Evolutionary conservation across 2,888 invertebrate species (phyloP).

Genomic region (Ashinkailepas kermadecensis): DNA sequence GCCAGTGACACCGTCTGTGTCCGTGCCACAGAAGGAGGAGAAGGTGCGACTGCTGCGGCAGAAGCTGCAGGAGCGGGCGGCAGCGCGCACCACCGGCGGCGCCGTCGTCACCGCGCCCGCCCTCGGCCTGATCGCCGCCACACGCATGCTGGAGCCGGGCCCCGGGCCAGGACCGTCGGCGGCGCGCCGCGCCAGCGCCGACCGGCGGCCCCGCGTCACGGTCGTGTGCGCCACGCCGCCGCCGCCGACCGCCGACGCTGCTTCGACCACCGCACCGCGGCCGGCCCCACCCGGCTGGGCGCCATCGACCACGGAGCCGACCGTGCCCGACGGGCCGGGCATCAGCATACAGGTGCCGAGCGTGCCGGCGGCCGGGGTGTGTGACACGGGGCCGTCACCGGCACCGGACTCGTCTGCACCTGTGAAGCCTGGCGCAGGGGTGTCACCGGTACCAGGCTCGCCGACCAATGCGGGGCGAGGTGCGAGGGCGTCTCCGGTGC

Average conservation of each 20-base stretch:
- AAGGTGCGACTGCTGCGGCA: slow-evolving; percentile 73
- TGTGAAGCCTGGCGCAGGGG: neutral
- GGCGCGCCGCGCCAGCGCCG: slow-evolving; percentile 27
- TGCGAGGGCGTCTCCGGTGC: neutral
- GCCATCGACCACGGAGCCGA: no score
- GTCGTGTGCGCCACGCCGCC: slow-evolving; percentile 24
- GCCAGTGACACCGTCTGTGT: no score
- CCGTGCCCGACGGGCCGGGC: neutral
- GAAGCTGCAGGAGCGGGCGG: slow-evolving; percentile 69
- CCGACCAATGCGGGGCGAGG: neutral
- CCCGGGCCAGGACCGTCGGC: slow-evolving; percentile 25
- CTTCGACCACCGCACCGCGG: neutral
- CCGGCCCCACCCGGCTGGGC: neutral
- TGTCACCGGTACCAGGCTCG: neutral
- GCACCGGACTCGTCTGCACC: neutral
- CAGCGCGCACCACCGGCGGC: slow-evolving; percentile 38
- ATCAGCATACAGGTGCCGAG: neutral
- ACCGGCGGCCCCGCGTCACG: slow-evolving; percentile 29
- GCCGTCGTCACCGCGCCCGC: slow-evolving; percentile 25
- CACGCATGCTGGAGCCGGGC: slow-evolving; percentile 29
- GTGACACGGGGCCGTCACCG: neutral
- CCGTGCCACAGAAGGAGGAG: slow-evolving; percentile 67
- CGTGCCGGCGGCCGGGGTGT: neutral
- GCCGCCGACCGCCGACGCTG: slow-evolving; percentile 30
- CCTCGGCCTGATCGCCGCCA: slow-evolving; percentile 29